Evolutionary conservation across 2,888 invertebrate genomes (phyloP).

Genomic region (Scaptomyza caliginosa): DNA sequence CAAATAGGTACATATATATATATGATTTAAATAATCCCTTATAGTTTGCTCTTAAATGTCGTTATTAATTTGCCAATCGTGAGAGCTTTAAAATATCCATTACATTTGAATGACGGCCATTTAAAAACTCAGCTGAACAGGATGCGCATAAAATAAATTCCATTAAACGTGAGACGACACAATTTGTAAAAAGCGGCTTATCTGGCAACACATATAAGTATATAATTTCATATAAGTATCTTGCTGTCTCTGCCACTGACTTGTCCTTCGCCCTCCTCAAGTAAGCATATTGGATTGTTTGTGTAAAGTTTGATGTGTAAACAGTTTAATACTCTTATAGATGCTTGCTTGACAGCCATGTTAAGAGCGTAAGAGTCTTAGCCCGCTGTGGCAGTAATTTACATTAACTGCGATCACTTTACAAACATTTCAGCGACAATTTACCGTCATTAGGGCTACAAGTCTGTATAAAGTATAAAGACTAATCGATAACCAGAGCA

Average conservation of each 20-base stretch:
- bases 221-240: constrained; percentile 49
- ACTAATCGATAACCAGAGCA: constrained; percentile 59
- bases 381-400: constrained; percentile 50
- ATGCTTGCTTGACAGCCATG: constrained; percentile 5
- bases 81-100: constrained; percentile 61
- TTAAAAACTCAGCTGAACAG: constrained; percentile 37
- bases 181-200: constrained; percentile 67
- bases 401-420: constrained; percentile 54
- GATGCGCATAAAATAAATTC: constrained; percentile 58
- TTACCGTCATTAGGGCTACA: constrained; percentile 55
- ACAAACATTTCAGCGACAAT: constrained; percentile 60
- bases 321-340: constrained; percentile 45
- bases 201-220: constrained; percentile 49
- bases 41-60: constrained; percentile 5
- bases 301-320: constrained; percentile 40
- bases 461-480: background rate
- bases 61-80: constrained; percentile 49
- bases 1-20: background rate
- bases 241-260: background rate
- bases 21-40: constrained; percentile 32
- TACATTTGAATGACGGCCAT: constrained; percentile 54
- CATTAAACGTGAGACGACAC: constrained; percentile 46
- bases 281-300: constrained; percentile 15
- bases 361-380: background rate
- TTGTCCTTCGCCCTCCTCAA: no score